Conservation (phyloP, 2,797 vertebrate species). For the Fistularia commersonii region DNA sequence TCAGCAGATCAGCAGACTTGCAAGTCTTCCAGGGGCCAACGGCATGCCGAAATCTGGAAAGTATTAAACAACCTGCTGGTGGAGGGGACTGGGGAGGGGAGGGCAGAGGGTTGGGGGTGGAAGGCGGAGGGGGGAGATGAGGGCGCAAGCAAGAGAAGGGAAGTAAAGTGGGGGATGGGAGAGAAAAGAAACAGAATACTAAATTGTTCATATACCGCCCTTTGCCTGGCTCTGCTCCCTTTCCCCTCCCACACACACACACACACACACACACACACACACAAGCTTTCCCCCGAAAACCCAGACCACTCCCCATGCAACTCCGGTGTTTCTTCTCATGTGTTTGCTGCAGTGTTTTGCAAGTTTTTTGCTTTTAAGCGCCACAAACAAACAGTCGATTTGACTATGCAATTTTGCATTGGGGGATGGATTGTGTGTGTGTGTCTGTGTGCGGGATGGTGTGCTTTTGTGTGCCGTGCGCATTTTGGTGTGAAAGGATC, state of each 20-base stretch:
- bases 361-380: slow-evolving; percentile 17
- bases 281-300: slow-evolving; percentile 17
- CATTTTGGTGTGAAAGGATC: no score
- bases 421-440: neutral
- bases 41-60: slow-evolving; percentile 79
- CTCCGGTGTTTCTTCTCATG: slow-evolving; percentile 44
- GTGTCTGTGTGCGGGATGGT: slow-evolving; percentile 5
- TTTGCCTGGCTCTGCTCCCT: slow-evolving; percentile 43
- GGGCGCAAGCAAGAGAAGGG: slow-evolving; percentile 23
- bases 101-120: slow-evolving; percentile 21
- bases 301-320: slow-evolving; percentile 56
- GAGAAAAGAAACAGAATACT: slow-evolving; percentile 61
- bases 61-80: slow-evolving; percentile 82
- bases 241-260: slow-evolving; percentile 22
- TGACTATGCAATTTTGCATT: slow-evolving; percentile 27
- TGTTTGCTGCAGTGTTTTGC: slow-evolving; percentile 47
- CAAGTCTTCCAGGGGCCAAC: slow-evolving; percentile 66
- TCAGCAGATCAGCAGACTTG: slow-evolving; percentile 70
- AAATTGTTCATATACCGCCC: slow-evolving; percentile 67
- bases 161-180: slow-evolving; percentile 60
- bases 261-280: slow-evolving; percentile 10
- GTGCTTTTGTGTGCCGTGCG: neutral
- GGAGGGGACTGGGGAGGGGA: slow-evolving; percentile 43
- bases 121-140: slow-evolving; percentile 18
- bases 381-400: slow-evolving; percentile 57